phyloP scores from a whole-genome alignment of 2,797 vertebrate genomes.

The Gila robusta region DNA sequence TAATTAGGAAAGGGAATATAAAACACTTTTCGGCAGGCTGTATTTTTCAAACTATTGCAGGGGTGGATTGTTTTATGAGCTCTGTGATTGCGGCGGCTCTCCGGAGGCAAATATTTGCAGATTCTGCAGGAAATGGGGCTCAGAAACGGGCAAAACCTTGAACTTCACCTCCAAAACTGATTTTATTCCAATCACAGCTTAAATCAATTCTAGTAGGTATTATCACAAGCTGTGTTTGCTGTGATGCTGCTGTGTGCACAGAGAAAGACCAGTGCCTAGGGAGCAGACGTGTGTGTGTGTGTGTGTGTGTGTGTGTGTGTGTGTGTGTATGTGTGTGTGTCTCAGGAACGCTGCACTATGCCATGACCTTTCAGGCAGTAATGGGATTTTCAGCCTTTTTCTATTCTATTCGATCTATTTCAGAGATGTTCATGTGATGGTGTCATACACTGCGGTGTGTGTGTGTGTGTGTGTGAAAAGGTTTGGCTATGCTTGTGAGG shows the following conservation, averaged over 20 bases:
- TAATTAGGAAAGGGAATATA: constrained; percentile 53
- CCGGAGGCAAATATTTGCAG: constrained; percentile 43
- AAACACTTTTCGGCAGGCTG: constrained; percentile 45
- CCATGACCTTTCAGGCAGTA: constrained; percentile 71
- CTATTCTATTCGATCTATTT: constrained; percentile 27
- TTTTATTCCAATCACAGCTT: constrained; percentile 59
- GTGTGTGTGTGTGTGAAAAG: background rate
- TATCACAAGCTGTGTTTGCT: constrained; percentile 19
- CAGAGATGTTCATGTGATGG: constrained; percentile 29
- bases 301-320: constrained; percentile 33
- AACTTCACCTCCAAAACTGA: constrained; percentile 43
- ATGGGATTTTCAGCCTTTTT: constrained; percentile 72
- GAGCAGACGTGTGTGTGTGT: background rate
- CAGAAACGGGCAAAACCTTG: constrained; percentile 19
- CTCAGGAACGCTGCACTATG: constrained; percentile 64
- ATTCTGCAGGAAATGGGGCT: constrained; percentile 41
- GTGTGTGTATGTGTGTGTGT: constrained; percentile 42
- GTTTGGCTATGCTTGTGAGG: background rate
- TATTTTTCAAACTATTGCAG: constrained; percentile 36
- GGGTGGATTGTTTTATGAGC: constrained; percentile 49
- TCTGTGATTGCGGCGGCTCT: constrained; percentile 33
- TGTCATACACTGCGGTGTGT: constrained; percentile 10
- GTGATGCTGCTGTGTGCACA: constrained; percentile 2
- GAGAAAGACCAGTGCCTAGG: background rate
- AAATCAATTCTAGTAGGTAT: constrained; percentile 63